Evolutionary conservation across 2,888 invertebrate genomes (phyloP).

Genomic region (Sesia bembeciformis): DNA sequence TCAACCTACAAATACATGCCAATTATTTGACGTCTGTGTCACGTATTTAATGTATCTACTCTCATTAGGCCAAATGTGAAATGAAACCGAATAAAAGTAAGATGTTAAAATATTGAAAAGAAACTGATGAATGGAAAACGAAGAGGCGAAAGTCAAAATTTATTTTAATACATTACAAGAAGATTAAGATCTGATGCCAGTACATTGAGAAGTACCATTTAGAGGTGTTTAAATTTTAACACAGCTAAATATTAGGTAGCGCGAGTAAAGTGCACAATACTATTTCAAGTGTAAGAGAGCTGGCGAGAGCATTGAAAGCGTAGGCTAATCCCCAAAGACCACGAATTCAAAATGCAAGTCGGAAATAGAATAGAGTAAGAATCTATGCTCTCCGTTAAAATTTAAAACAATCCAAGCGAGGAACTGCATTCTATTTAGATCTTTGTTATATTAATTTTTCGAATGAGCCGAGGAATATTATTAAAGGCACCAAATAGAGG

Average conservation of each 20-base stretch:
- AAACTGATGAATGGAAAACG: constrained; percentile 21
- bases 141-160: constrained; percentile 11
- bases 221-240: neutral
- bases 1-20: constrained; percentile 35
- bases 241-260: constrained; percentile 22
- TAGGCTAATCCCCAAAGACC: constrained; percentile 32
- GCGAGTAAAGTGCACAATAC: constrained; percentile 49
- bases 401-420: constrained; percentile 51
- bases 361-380: constrained; percentile 40
- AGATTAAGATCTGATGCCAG: constrained; percentile 28
- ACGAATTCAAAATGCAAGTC: constrained; percentile 40
- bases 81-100: constrained; percentile 18
- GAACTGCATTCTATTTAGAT: constrained; percentile 49
- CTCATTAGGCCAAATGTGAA: constrained; percentile 24
- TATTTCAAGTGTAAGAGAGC: constrained; percentile 48
- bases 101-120: constrained; percentile 12
- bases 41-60: constrained; percentile 8
- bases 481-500: constrained; percentile 24
- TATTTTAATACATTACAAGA: constrained; percentile 68
- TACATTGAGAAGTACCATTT: constrained; percentile 8
- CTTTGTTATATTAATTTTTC: constrained; percentile 41
- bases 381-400: constrained; percentile 40
- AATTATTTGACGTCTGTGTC: constrained; percentile 28
- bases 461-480: constrained; percentile 60
- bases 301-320: constrained; percentile 34